A percentile compares a stretch with the other conserved stretches of the same genome.
These are phyloP conservation scores for Vespertilio murinus DNA, from an alignment of 2,797 vertebrate genomes.

Conservation along the genomic window DNA sequence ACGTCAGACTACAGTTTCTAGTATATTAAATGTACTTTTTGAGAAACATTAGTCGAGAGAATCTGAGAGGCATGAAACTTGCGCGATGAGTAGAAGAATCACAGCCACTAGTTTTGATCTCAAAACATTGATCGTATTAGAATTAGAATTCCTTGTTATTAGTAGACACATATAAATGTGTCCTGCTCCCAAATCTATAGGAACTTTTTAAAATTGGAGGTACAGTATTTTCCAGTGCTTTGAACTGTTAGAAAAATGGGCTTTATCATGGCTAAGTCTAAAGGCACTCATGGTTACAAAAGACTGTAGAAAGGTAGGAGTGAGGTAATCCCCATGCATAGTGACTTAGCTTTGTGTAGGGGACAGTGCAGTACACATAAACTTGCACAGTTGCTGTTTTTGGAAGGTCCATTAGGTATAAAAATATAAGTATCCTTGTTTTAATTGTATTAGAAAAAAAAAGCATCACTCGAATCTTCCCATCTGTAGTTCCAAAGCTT, in stretches of 20 bases:
- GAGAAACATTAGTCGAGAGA: background rate
- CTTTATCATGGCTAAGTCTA: slow-evolving; percentile 32
- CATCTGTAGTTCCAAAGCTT: slow-evolving; percentile 23
- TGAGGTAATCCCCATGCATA: background rate
- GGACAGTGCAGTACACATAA: background rate
- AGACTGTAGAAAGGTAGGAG: slow-evolving; percentile 17
- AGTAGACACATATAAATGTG: slow-evolving; percentile 24
- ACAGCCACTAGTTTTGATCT: background rate
- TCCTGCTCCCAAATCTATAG: background rate
- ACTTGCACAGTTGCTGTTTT: slow-evolving; percentile 19
- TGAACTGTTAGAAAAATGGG: slow-evolving; percentile 26
- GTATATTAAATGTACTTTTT: background rate
- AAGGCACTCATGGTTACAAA: background rate
- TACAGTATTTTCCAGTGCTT: slow-evolving; percentile 31
- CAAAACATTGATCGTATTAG: background rate
- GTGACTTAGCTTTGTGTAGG: background rate
- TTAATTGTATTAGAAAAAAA: background rate
- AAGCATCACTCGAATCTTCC: background rate
- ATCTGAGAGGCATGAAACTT: background rate
- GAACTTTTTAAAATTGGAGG: slow-evolving; percentile 37
- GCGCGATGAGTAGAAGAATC: background rate
- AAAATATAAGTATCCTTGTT: slow-evolving; percentile 20
- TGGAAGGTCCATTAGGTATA: background rate
- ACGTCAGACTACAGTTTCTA: slow-evolving; percentile 6
- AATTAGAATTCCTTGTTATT: slow-evolving; percentile 15